These are phyloP conservation scores for Griposia aprilina DNA, from an alignment of 2,888 invertebrate genomes.

Conservation along the genomic window DNA sequence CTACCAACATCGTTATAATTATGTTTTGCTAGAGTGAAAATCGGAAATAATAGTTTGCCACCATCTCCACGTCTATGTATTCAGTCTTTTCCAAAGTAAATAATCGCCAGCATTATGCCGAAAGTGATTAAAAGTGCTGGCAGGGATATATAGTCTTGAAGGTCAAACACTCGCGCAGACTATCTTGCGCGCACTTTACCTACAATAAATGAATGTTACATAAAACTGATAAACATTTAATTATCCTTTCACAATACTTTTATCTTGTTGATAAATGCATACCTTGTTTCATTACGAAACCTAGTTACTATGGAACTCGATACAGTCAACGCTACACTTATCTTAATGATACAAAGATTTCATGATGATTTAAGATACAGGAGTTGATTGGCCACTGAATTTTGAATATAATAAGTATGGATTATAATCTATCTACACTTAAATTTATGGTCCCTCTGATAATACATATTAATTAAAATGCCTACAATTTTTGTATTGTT, in stretches of 20 bases:
- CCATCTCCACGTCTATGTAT: too few relatives aligned
- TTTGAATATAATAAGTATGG: slow-evolving; percentile 25
- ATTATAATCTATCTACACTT: slow-evolving; percentile 24
- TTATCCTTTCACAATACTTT: slow-evolving; percentile 46
- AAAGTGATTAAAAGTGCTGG: too few relatives aligned
- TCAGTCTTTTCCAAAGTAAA: too few relatives aligned
- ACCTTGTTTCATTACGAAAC: slow-evolving; percentile 28
- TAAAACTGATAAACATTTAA: slow-evolving; percentile 45
- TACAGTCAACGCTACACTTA: slow-evolving; percentile 22
- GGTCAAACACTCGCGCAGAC: too few relatives aligned
- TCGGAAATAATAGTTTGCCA: too few relatives aligned
- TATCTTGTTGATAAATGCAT: slow-evolving; percentile 51
- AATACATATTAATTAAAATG: slow-evolving; percentile 8
- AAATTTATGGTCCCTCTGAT: neutral
- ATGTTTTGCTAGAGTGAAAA: too few relatives aligned
- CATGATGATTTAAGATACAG: slow-evolving; percentile 6
- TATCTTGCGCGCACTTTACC: neutral
- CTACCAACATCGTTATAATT: too few relatives aligned
- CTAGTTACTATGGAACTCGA: slow-evolving; percentile 37
- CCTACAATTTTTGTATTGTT: slow-evolving; percentile 11
- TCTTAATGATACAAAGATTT: slow-evolving; percentile 31
- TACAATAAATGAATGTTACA: slow-evolving; percentile 10
- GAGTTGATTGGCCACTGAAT: slow-evolving; percentile 8
- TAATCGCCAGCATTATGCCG: too few relatives aligned
- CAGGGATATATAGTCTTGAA: too few relatives aligned